A percentile compares a stretch with the other conserved stretches of the same genome.
Conservation (phyloP, 2,797 vertebrate species). For the Spinus olivaceus region DNA sequence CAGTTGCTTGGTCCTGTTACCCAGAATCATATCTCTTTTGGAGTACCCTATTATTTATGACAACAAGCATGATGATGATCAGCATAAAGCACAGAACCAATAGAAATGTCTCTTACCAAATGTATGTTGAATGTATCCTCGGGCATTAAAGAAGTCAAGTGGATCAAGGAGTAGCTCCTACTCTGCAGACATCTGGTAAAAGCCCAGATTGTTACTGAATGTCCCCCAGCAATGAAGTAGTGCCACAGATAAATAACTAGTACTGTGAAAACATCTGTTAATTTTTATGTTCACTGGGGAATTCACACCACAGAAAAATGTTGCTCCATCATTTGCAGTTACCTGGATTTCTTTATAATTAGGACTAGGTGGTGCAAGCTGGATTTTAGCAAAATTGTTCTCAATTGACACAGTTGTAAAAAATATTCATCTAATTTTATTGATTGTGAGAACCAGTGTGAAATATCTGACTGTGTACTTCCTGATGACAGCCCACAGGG, state of each 20-base stretch:
- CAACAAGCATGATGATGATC: constrained; percentile 46
- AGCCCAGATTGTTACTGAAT: constrained; percentile 36
- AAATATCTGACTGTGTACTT: not conserved
- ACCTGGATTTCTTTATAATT: constrained; percentile 11
- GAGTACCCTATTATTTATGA: constrained; percentile 56
- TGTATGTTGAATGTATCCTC: not conserved
- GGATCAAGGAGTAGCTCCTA: constrained; percentile 46
- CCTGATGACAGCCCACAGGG: not conserved
- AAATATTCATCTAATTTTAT: not conserved
- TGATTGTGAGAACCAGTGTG: not conserved
- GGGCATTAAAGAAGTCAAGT: constrained; percentile 27
- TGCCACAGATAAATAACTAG: not conserved
- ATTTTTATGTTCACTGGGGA: constrained; percentile 5
- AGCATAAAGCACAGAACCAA: constrained; percentile 33
- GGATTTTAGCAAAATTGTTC: not conserved
- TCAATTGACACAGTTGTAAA: not conserved
- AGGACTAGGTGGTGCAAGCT: not conserved
- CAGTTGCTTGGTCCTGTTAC: constrained; percentile 50
- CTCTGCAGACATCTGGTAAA: constrained; percentile 50
- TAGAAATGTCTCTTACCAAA: constrained; percentile 19
- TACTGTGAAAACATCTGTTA: constrained; percentile 15
- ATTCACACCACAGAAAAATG: not conserved
- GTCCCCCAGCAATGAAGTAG: constrained; percentile 16
- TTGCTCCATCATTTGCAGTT: not conserved
- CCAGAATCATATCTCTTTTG: constrained; percentile 1